Base-by-base conservation (phyloP, 2,113 vertebrate genomes). In the Proterorhinus semilunaris region DNA sequence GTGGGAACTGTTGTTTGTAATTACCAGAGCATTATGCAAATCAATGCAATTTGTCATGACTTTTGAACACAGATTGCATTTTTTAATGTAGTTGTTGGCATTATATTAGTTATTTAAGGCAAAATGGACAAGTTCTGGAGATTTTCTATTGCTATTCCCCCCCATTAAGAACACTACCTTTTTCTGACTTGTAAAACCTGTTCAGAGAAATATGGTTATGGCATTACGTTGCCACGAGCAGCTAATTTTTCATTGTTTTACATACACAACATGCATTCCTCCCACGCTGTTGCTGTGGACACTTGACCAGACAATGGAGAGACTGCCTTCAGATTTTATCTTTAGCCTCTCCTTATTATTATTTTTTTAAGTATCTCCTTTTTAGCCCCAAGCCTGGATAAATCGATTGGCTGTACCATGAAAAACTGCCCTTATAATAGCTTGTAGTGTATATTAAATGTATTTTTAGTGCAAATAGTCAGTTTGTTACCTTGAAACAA, bases 151-250 rank as follows among this genome's bases (percentile, higher is more conserved):
- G 13, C 55, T 36, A 42, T 58, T 27, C 21, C 11, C 27, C 27
- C 27, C 27, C 2, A 6, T 36, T 42, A 15, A 27, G 11, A 6
- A 42, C 10, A 11, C 46, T 12, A 6, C 27, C 27, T 42, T 10
- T 58, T 46, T 50, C 68, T 62, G 62, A 67, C 81, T 61, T 70
- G 84, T 86, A 86, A 86, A 91, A 89, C 83, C 79, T 85, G 87
- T 77, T 51, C 62, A 49, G 16, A 10, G 43, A 15, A 15, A 65
- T 66, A 62, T 64, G 55, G 27, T 6, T 15, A 6, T 15, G 57
- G 63, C 70, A 62, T 66, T 64, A 64, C 54, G 47, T 72, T 58
- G 42, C 64, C 16, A 45, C 16, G 42, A 52, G 45, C 21, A 5
- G 74, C 71, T 50, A 66, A 36, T 27, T 54, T 77, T 12, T 13